These are phyloP conservation scores for Hoplias malabaricus DNA, from an alignment of 2,113 vertebrate species.

Conservation along the genomic window DNA sequence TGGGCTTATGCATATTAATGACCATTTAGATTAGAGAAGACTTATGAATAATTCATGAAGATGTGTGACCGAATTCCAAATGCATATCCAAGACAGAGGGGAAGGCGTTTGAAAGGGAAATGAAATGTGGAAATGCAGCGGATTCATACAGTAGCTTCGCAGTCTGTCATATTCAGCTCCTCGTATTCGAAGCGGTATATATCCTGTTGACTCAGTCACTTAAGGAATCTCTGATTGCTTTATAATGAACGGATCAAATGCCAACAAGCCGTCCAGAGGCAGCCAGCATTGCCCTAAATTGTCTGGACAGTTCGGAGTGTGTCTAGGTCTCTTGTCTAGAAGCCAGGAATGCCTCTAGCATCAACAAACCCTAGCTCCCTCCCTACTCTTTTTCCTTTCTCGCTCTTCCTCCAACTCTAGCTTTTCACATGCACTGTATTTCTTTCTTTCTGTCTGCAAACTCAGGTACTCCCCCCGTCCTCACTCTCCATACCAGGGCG, in stretches of 20 bases:
- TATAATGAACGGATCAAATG: conserved; percentile 42
- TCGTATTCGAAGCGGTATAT: conserved; percentile 10
- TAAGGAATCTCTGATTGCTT: conserved; percentile 37
- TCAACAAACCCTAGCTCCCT: conserved; percentile 20
- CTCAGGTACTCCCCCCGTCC: background rate
- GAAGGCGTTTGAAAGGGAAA: background rate
- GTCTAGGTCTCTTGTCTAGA: conserved; percentile 21
- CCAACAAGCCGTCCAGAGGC: conserved; percentile 13
- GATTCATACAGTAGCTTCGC: conserved; percentile 39
- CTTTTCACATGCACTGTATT: conserved; percentile 12
- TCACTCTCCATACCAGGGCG: background rate
- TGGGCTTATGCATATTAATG: conserved; percentile 54
- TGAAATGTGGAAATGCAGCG: conserved; percentile 6
- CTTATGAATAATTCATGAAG: conserved; percentile 41
- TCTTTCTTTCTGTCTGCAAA: conserved; percentile 6
- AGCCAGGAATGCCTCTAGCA: conserved; percentile 21
- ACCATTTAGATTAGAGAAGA: conserved; percentile 43
- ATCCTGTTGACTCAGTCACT: conserved; percentile 27
- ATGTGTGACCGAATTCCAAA: conserved; percentile 48
- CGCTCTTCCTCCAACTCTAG: background rate
- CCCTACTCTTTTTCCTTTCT: background rate
- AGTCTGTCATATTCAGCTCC: conserved; percentile 28
- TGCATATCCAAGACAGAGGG: conserved; percentile 36
- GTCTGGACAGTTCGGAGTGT: conserved; percentile 24
- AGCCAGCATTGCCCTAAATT: conserved; percentile 34